Evolutionary conservation across 1,140 invertebrate species (phyloP), one percentile per base, ranked within the genome.

Genomic region (Scylla paramamosain): DNA sequence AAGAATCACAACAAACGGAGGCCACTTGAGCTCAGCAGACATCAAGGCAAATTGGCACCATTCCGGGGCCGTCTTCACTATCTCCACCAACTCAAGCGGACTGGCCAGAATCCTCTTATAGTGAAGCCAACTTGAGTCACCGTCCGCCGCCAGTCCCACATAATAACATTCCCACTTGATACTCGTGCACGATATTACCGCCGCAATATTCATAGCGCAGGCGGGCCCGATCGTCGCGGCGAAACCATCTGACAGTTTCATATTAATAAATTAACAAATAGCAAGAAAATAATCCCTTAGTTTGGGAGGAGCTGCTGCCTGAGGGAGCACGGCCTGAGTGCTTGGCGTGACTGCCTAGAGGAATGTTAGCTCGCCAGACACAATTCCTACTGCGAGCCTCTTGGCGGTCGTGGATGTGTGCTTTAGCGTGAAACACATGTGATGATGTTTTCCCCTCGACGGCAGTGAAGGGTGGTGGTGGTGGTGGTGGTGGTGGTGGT

Each of bases 191-290:
- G 92, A 93, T 93, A 93, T 93, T 87, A 83, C 29, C 39, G n/a
- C 10, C 20, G 92, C 52, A 88, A 93, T 93, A 93, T 93, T 88
- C 92, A 93, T 93, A 91, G 92, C 46, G 46, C 8, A 59, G 59
- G n/a, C 91, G 28, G 8, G 39, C 29, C 16, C 83, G 45, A 86
- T 93, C 46, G 82, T 45, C 25, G 20, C 46, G 45, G 20, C 16
- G 46, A 87, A 32, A 46, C 39, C 28, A 59, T 88, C 92, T 46
- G 92, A 93, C 92, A 93, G 92, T 32, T 93, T 93, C 92, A 93
- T 93, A 93, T 93, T 93, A 93, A 93, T 93, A 93, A 87, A 52
- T 93, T 93, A 93, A 32, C 83, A 83, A 93, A 93, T 93, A 88
- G 59, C n/a, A 88, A 77, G 84, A 25, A 52, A 59, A 88, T 48